phyloP scores from a whole-genome alignment of 2,797 vertebrate species.

The Pangasius krempfi region DNA sequence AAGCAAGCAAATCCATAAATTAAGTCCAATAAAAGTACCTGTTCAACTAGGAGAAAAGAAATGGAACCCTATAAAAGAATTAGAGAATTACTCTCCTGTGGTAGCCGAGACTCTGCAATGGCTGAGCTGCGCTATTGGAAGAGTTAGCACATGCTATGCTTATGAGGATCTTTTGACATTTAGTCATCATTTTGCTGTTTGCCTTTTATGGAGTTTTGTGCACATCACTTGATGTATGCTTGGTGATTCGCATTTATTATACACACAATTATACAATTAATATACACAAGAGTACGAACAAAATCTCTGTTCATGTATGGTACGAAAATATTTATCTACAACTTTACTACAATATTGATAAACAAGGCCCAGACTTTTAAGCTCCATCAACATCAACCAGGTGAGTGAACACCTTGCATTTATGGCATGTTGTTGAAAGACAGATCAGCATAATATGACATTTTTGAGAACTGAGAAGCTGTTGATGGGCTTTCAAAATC shows the following conservation, averaged over 20 bases:
- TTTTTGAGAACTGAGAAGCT: background rate
- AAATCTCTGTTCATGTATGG: background rate
- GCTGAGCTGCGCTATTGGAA: background rate
- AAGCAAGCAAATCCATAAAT: background rate
- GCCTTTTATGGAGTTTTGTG: background rate
- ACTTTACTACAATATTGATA: background rate
- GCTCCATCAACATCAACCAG: background rate
- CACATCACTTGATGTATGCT: background rate
- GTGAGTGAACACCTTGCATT: background rate
- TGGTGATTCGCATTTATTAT: background rate
- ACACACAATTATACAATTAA: background rate
- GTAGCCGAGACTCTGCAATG: background rate
- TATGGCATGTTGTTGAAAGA: background rate
- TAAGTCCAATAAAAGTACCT: background rate
- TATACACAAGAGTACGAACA: background rate
- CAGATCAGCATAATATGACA: background rate
- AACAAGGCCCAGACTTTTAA: background rate
- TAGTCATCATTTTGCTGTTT: background rate
- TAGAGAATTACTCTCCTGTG: background rate
- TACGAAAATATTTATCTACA: background rate
- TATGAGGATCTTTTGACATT: background rate
- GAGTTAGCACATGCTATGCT: background rate
- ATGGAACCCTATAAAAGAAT: background rate
- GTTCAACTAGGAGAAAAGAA: background rate
- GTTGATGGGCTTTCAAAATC: background rate